Evolutionary conservation across 2,797 vertebrate genomes (phyloP).

Genomic region (Amblyopsis hoosieri): DNA sequence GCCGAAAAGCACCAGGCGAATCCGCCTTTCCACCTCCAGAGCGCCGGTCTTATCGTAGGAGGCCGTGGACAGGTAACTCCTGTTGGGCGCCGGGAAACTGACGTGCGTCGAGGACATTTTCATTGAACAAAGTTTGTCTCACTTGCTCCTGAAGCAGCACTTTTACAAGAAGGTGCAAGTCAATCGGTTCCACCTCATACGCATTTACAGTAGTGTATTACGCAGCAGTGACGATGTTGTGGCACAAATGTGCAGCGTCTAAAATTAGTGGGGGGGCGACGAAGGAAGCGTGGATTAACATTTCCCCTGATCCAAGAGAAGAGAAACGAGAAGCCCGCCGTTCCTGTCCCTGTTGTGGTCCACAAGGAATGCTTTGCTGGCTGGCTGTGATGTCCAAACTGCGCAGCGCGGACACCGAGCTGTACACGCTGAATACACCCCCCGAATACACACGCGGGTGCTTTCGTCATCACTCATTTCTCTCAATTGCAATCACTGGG

Average conservation of each 20-base stretch:
- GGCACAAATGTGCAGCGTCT: conserved; percentile 5
- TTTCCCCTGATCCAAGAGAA: conserved; percentile 7
- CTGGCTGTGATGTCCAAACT: conserved; percentile 39
- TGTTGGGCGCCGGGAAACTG: conserved; percentile 79
- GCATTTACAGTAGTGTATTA: conserved; percentile 50
- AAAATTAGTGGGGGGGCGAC: conserved; percentile 1
- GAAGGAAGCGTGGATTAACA: conserved; percentile 4
- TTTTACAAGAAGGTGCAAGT: conserved; percentile 25
- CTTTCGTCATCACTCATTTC: conserved; percentile 62
- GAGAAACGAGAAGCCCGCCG: conserved; percentile 24
- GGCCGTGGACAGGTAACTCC: conserved; percentile 70
- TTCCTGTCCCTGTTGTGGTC: conserved; percentile 19
- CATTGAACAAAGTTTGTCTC: conserved; percentile 33
- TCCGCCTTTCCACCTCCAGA: conserved; percentile 65
- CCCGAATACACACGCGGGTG: conserved; percentile 32
- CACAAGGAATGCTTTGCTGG: conserved; percentile 20
- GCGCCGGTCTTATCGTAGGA: conserved; percentile 64
- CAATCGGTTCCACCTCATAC: conserved; percentile 9
- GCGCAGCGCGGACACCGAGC: conserved; percentile 35
- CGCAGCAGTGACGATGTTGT: conserved; percentile 6
- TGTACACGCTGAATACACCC: not conserved
- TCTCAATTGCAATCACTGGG: conserved; percentile 39
- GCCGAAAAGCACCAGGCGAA: conserved; percentile 82
- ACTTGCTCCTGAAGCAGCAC: conserved; percentile 31
- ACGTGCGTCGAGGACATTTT: conserved; percentile 79